Conservation (phyloP, 2,888 invertebrate genomes). For the Drosophila mayaguana region DNA sequence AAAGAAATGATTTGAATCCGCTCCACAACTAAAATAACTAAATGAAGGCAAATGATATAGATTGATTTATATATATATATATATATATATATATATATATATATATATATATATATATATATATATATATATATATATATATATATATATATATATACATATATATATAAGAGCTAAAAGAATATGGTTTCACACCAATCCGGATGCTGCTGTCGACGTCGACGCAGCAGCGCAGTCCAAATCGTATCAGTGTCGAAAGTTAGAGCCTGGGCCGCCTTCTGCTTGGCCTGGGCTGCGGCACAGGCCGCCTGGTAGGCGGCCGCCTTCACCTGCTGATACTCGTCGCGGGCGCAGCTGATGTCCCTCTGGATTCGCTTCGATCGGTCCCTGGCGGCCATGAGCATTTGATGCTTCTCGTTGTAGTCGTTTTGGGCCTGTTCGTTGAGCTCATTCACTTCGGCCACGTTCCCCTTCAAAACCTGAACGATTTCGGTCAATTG, state of each 20-base stretch:
- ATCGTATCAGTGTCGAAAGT: accelerated
- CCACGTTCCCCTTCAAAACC: constrained; percentile 86
- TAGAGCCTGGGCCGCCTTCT: constrained; percentile 13
- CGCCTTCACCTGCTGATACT: constrained; percentile 88
- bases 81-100: too few species aligned
- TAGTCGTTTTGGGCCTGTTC: constrained; percentile 88
- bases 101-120: too few species aligned
- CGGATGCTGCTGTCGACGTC: not conserved
- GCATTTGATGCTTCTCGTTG: constrained; percentile 88
- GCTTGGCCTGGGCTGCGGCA: constrained; percentile 24
- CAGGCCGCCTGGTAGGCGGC: constrained; percentile 89
- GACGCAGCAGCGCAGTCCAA: not conserved
- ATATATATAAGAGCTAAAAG: not conserved
- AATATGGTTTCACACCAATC: not conserved
- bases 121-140: too few species aligned
- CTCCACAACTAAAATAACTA: too few species aligned
- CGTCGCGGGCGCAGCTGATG: constrained; percentile 87
- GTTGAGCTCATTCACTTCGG: constrained; percentile 87
- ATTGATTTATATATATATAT: too few species aligned
- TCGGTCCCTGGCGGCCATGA: constrained; percentile 88
- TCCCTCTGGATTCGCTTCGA: constrained; percentile 88
- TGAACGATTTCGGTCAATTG: constrained; percentile 85
- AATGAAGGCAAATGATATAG: too few species aligned
- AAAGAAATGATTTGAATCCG: too few species aligned
- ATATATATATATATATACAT: not conserved